These are phyloP conservation scores for Brachyopa scutellaris DNA, from an alignment of 2,888 invertebrate species.

Conservation along the genomic window DNA sequence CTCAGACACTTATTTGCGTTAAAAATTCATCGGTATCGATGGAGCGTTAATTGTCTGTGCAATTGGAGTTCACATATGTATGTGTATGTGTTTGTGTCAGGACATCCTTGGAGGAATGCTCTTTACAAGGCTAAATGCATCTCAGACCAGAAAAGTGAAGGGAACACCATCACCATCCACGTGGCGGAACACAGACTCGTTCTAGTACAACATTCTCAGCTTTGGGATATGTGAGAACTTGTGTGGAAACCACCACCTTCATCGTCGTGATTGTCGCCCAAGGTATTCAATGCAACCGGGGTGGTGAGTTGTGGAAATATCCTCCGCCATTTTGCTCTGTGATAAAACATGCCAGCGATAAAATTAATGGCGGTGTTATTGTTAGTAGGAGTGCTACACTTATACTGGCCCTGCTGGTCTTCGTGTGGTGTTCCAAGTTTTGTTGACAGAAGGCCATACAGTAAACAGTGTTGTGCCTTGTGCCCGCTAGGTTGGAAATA, in stretches of 20 bases:
- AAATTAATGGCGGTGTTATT: conserved; percentile 54
- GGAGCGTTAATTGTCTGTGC: conserved; percentile 42
- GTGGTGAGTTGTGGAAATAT: conserved; percentile 45
- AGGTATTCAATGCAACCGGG: conserved; percentile 25
- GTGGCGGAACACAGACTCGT: too few species aligned
- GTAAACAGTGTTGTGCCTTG: conserved; percentile 7
- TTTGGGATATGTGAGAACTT: conserved; percentile 11
- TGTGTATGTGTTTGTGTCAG: neutral
- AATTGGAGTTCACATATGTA: too few species aligned
- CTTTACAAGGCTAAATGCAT: conserved; percentile 11
- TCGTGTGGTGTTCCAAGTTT: neutral
- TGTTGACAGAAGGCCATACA: conserved; percentile 24
- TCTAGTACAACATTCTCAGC: conserved; percentile 4
- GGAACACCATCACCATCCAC: too few species aligned
- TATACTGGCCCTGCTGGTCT: neutral
- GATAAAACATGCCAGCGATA: conserved; percentile 62
- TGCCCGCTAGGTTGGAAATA: conserved; percentile 26
- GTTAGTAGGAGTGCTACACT: conserved; percentile 34
- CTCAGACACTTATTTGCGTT: conserved; percentile 27
- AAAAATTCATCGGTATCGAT: conserved; percentile 35
- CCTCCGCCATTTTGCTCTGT: conserved; percentile 32
- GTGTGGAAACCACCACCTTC: neutral
- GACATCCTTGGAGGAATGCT: conserved; percentile 19
- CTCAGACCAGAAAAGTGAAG: too few species aligned
- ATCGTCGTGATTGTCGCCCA: conserved; percentile 24